Conservation (phyloP, 1,140 invertebrate species). For the Steinernema khuongi region DNA sequence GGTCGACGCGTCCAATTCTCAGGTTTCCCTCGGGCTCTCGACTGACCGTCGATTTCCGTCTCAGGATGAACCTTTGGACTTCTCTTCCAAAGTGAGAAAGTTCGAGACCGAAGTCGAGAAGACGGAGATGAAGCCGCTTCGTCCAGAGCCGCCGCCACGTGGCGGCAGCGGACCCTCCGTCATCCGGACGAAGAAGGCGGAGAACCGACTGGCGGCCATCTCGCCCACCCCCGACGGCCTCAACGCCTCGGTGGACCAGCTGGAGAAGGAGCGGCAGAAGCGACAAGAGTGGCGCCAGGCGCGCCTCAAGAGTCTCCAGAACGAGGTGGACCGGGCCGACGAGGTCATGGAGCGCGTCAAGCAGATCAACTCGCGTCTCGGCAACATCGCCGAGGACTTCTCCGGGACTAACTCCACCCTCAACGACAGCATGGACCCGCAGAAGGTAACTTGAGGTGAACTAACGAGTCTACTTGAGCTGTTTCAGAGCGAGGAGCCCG, state of each 20-base stretch:
- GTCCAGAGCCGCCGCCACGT: not conserved
- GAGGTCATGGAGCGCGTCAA: conserved; percentile 38
- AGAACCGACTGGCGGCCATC: conserved; percentile 26
- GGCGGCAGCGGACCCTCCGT: not conserved
- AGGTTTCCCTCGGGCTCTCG: not conserved
- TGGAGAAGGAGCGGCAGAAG: conserved; percentile 38
- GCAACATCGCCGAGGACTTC: conserved; percentile 22
- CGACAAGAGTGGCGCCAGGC: conserved; percentile 45
- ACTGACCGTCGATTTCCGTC: not conserved
- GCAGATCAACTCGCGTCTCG: conserved; percentile 10
- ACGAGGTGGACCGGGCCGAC: conserved; percentile 41
- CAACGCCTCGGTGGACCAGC: conserved; percentile 23
- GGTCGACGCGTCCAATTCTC: conserved; percentile 9
- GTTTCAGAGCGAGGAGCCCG: not conserved
- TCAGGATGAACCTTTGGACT: conserved; percentile 26
- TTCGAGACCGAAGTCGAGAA: conserved; percentile 28
- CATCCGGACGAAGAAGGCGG: conserved; percentile 36
- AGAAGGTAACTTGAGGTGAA: no score
- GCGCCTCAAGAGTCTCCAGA: conserved; percentile 40
- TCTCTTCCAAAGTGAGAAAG: conserved; percentile 34
- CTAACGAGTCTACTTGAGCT: no score
- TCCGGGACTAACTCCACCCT: not conserved
- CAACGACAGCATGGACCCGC: conserved; percentile 3
- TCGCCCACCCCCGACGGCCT: conserved; percentile 19
- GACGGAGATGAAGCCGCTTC: not conserved